Conservation (phyloP, 2,888 invertebrate genomes). For the Oxystoma pomonae region DNA sequence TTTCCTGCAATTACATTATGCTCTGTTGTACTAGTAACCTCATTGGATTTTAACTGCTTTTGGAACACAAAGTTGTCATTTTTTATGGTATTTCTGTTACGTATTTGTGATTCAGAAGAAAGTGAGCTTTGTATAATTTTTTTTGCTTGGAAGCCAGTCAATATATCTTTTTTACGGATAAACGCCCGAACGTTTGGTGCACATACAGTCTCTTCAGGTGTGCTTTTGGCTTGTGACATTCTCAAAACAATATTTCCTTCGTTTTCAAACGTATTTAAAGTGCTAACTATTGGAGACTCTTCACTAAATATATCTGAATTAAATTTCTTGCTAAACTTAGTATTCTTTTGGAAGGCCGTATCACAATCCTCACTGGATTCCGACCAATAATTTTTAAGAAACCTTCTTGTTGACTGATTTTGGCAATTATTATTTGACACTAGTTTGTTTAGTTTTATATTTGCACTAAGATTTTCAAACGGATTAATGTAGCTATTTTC, state of each 20-base stretch:
- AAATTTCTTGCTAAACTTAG: neutral
- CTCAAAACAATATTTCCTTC: neutral
- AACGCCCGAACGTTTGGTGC: no score
- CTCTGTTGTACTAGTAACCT: no score
- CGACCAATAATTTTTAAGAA: neutral
- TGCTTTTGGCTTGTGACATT: neutral
- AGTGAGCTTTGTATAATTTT: no score
- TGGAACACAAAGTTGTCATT: no score
- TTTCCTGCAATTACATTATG: neutral
- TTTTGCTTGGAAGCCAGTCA: no score
- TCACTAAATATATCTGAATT: no score
- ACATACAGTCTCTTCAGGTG: neutral
- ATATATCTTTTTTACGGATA: no score
- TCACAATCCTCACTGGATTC: neutral
- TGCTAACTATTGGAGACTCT: neutral
- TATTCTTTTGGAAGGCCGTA: neutral
- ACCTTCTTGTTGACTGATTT: no score
- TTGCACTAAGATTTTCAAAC: neutral
- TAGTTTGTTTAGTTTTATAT: neutral
- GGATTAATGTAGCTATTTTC: neutral
- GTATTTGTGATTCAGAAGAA: no score
- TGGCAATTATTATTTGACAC: neutral
- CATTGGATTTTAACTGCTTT: no score
- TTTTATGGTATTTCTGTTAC: no score
- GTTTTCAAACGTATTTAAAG: constrained; percentile 1